Evolutionary conservation across 2,797 vertebrate genomes (phyloP).

Genomic region (Silurus aristotelis): DNA sequence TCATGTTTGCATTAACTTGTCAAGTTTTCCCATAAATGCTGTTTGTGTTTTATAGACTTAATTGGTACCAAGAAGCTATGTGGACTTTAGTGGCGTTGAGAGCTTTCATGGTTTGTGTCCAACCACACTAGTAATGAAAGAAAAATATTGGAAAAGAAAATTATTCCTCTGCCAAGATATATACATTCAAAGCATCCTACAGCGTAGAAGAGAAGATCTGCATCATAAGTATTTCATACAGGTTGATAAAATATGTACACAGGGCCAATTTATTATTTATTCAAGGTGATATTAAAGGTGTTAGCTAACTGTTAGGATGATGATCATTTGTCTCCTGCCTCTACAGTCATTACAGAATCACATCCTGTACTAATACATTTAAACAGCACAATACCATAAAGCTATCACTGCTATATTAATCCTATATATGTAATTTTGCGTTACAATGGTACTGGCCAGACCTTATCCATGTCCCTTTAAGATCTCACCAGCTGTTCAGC

Average conservation of each 20-base stretch:
- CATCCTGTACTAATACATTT: background rate
- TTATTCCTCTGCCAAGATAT: background rate
- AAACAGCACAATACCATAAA: background rate
- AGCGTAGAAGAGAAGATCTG: background rate
- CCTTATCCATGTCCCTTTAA: background rate
- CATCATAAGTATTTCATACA: background rate
- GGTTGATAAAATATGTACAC: background rate
- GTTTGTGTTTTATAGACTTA: conserved; percentile 12
- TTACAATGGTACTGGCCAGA: background rate
- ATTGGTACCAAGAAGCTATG: background rate
- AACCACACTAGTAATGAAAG: conserved; percentile 61
- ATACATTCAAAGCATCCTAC: background rate
- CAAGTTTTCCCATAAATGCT: conserved; percentile 28
- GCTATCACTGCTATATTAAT: background rate
- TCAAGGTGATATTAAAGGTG: background rate
- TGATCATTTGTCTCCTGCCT: background rate
- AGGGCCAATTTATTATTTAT: background rate
- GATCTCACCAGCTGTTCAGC: background rate
- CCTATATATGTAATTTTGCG: background rate
- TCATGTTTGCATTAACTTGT: conserved; percentile 28
- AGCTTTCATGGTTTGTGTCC: conserved; percentile 62
- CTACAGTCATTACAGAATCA: background rate
- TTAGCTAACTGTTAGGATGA: background rate
- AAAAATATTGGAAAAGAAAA: conserved; percentile 44
- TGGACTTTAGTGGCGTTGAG: conserved; percentile 12